Evolutionary conservation across 1,140 invertebrate genomes (phyloP).

Genomic region (Cyclina sinensis): DNA sequence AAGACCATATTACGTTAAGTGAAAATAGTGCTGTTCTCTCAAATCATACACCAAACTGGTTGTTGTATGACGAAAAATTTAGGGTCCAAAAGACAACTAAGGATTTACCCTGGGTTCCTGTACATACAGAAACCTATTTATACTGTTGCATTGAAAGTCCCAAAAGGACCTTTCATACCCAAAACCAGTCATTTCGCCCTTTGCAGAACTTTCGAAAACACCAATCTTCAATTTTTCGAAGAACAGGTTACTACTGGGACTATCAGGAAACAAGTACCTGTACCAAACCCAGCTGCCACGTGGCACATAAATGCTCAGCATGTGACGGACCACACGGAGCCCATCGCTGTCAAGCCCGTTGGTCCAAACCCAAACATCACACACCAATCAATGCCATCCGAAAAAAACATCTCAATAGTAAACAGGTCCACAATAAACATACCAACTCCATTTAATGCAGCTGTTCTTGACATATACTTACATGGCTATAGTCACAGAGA

Average conservation of each 20-base stretch:
- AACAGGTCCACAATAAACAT: not conserved
- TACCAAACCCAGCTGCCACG: not conserved
- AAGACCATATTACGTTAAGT: too few relatives aligned
- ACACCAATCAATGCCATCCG: too few relatives aligned
- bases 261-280: not conserved
- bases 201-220: not conserved
- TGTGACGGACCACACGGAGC: not conserved
- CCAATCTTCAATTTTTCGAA: not conserved
- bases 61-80: not conserved
- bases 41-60: too few relatives aligned
- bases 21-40: too few relatives aligned
- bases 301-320: not conserved
- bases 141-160: not conserved
- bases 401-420: too few relatives aligned
- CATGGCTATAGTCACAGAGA: constrained; percentile 14
- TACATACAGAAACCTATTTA: not conserved
- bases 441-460: not conserved
- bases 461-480: not conserved
- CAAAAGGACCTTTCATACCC: not conserved
- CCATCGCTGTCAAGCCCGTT: not conserved
- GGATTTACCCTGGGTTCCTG: not conserved
- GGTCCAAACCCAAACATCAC: not conserved
- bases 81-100: not conserved
- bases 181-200: not conserved
- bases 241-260: not conserved